Conservation (phyloP, 2,888 invertebrate species). For the Agelastica alni region DNA sequence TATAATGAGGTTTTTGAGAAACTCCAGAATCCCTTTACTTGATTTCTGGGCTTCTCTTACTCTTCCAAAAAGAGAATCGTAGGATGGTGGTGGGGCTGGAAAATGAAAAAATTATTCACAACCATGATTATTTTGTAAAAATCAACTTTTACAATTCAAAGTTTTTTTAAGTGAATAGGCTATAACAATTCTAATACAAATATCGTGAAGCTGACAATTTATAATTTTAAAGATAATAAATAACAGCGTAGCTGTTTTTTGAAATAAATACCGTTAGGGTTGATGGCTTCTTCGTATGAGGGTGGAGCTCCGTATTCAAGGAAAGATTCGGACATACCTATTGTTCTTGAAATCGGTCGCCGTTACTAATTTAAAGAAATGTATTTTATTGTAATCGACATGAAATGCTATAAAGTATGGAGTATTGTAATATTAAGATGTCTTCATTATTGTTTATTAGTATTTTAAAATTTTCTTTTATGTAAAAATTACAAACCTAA, state of each 20-base stretch:
- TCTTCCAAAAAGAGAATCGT: conserved; percentile 69
- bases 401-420: background rate
- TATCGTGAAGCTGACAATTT: no score
- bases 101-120: conserved; percentile 28
- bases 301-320: conserved; percentile 60
- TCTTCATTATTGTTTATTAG: background rate
- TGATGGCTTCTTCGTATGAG: conserved; percentile 65
- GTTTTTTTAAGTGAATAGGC: no score
- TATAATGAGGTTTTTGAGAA: conserved; percentile 64
- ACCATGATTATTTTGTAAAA: no score
- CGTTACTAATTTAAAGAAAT: no score
- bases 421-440: background rate
- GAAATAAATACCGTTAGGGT: conserved; percentile 67
- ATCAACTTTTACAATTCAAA: no score
- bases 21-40: conserved; percentile 65
- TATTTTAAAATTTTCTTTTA: background rate
- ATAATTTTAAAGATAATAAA: no score
- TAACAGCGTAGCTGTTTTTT: no score
- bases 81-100: conserved; percentile 68
- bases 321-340: conserved; percentile 28
- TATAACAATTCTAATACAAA: no score
- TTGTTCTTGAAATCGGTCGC: no score
- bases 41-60: conserved; percentile 65
- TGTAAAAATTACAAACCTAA: background rate
- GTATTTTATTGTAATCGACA: background rate